phyloP scores from a whole-genome alignment of 2,113 vertebrate genomes.

The Phyllostomus hastatus region DNA sequence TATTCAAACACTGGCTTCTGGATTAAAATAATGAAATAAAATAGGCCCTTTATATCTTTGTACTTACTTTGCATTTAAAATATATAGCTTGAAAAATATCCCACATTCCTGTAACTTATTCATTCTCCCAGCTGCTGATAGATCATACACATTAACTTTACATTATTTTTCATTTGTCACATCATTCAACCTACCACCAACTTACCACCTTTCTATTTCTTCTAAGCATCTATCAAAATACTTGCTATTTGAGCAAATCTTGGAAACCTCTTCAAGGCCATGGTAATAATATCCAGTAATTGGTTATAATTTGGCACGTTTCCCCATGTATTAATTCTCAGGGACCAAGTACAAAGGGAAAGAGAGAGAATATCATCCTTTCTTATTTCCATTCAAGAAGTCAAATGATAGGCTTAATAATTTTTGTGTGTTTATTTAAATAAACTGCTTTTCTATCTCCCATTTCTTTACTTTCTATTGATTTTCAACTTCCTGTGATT shows the following conservation, averaged over 20 bases:
- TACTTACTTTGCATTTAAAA: neutral
- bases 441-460: neutral
- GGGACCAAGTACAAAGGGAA: neutral
- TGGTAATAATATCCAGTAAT: neutral
- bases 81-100: neutral
- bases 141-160: neutral
- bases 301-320: conserved; percentile 20
- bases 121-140: neutral
- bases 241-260: neutral
- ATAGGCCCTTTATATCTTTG: neutral
- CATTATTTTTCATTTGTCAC: neutral
- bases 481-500: neutral
- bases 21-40: neutral
- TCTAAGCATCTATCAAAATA: conserved; percentile 35
- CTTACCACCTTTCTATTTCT: neutral
- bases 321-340: neutral
- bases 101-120: neutral
- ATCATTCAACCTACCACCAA: neutral
- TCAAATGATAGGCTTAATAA: neutral
- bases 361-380: neutral
- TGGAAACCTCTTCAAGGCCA: neutral
- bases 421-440: neutral
- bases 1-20: neutral
- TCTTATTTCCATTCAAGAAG: neutral
- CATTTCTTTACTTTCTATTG: neutral